These are phyloP conservation scores for Vidua macroura DNA, from an alignment of 2,113 vertebrate genomes.

Conservation along the genomic window DNA sequence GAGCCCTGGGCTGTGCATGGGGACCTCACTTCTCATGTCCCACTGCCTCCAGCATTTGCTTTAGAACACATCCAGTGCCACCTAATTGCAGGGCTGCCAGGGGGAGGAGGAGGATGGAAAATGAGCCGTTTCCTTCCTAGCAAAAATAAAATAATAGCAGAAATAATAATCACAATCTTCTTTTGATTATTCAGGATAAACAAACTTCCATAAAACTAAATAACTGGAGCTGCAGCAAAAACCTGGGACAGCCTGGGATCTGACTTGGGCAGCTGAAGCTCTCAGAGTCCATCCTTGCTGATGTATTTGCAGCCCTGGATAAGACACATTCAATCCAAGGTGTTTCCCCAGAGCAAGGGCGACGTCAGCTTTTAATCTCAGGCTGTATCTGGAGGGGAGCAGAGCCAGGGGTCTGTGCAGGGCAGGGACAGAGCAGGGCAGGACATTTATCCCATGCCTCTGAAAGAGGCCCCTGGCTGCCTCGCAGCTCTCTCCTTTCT, in stretches of 20 bases:
- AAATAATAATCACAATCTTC: not conserved
- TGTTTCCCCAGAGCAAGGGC: not conserved
- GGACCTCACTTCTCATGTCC: not conserved
- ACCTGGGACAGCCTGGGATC: not conserved
- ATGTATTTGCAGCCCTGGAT: not conserved
- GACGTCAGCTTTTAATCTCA: not conserved
- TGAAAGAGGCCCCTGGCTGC: not conserved
- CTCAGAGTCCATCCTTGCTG: not conserved
- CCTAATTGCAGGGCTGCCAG: not conserved
- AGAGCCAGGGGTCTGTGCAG: not conserved
- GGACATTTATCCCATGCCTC: not conserved
- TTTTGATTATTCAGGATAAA: not conserved
- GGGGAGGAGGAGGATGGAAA: not conserved
- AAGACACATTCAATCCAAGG: not conserved
- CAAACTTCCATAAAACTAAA: constrained; percentile 21
- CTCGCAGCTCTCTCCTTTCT: not conserved
- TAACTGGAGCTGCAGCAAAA: not conserved
- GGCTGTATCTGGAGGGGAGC: not conserved
- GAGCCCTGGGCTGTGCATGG: rapidly evolving
- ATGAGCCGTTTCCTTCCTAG: not conserved
- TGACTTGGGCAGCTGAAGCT: not conserved
- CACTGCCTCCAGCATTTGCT: not conserved
- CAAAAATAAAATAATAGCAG: not conserved
- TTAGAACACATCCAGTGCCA: not conserved
- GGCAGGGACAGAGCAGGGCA: not conserved